phyloP scores from a whole-genome alignment of 2,888 invertebrate genomes.

The Galerucella pusilla region DNA sequence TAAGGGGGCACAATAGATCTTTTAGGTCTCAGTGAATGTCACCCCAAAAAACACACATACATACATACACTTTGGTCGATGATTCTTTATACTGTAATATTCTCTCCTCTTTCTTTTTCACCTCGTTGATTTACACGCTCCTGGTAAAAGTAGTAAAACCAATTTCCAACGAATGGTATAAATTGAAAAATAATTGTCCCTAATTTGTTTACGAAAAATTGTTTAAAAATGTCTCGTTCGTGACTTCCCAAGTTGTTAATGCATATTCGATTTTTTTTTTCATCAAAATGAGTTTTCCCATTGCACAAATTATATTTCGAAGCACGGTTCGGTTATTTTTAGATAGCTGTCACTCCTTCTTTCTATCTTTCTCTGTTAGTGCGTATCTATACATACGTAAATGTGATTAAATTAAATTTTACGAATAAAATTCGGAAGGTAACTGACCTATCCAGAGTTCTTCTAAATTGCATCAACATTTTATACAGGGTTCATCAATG shows the following conservation, averaged over 20 bases:
- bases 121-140: no score
- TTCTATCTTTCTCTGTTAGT: background rate
- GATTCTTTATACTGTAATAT: no score
- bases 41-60: no score
- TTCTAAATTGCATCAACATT: background rate
- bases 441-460: conserved; percentile 5
- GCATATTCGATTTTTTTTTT: conserved; percentile 26
- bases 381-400: background rate
- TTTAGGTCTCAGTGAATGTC: no score
- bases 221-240: conserved; percentile 6
- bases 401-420: conserved; percentile 6
- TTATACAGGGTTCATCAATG: no score
- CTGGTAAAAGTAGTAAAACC: background rate
- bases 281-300: conserved; percentile 16
- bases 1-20: no score
- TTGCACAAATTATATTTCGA: conserved; percentile 18
- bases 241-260: conserved; percentile 16
- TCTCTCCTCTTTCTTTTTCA: no score
- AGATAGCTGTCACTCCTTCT: background rate
- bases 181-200: background rate
- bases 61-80: no score
- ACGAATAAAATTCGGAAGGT: conserved; percentile 5
- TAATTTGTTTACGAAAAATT: background rate
- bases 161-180: background rate
- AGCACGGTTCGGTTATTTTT: conserved; percentile 15